Percentiles rank a stretch among this genome's conserved stretches.
phyloP scores from a whole-genome alignment of 2,888 invertebrate species.

The Chorisops tibialis region DNA sequence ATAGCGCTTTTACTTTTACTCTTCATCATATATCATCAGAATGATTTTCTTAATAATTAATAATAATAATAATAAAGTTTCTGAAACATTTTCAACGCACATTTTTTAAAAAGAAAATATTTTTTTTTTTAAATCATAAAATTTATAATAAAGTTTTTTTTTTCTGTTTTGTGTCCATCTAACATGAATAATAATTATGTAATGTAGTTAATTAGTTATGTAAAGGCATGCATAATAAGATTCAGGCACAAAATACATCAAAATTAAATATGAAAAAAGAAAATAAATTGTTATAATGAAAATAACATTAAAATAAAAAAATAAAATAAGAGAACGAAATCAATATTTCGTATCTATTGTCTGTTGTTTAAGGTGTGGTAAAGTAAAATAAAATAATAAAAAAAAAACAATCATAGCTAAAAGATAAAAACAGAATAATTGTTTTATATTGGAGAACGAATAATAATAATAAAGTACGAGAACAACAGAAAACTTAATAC shows the following conservation, averaged over 20 bases:
- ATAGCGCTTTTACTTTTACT: too few relatives aligned
- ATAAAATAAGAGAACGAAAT: not conserved
- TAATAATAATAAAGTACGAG: not conserved
- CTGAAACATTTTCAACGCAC: too few relatives aligned
- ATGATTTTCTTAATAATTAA: too few relatives aligned
- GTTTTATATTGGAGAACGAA: not conserved
- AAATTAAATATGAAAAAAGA: not conserved
- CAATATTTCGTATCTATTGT: not conserved
- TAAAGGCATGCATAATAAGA: conserved; percentile 8
- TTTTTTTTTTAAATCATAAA: too few relatives aligned
- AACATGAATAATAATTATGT: too few relatives aligned
- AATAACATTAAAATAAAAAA: not conserved
- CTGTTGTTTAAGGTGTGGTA: not conserved
- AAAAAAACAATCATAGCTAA: not conserved
- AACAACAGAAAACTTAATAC: conserved; percentile 12
- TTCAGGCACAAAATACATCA: conserved; percentile 14
- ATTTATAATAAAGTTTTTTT: too few relatives aligned
- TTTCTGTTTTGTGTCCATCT: too few relatives aligned
- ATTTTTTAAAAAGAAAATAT: too few relatives aligned
- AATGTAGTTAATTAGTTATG: not conserved
- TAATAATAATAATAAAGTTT: too few relatives aligned
- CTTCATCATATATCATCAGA: too few relatives aligned
- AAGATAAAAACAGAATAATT: not conserved
- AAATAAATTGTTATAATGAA: not conserved
- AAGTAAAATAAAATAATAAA: not conserved